Base-by-base conservation (phyloP, 2,797 vertebrate species). In the Linurgus olivaceus region DNA sequence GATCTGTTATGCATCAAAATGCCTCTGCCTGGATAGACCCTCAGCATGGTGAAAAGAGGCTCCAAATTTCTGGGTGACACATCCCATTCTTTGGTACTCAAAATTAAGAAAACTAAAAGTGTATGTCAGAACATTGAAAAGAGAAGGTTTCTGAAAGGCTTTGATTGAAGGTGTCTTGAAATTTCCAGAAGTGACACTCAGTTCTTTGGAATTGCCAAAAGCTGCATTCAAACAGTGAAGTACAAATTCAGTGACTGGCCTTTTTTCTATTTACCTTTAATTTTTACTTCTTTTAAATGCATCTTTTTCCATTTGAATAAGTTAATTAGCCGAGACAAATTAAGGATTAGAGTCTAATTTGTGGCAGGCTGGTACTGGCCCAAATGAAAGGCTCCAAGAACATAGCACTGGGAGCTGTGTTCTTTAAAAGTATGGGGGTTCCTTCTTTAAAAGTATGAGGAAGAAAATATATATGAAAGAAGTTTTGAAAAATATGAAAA, bases 361-460 rank as follows among this genome's bases (percentile, higher is more conserved):
- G 28, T 80, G 31, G 6, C 17, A 71, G 65, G 6, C 8, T 67
- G 7, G 1, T 45, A n/a, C 16, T 68, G 24, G 50, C 10, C 23
- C 28, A 66, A 77, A 57, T 3, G 6, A 71, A 40, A 59, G 0
- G 21, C 47, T 71, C 4, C 28, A 52, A 47, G 18, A 2, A 33
- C 1, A 9, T 40, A 28, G 7, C 0, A 0, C 1, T 44, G 18
- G 15, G 15, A 88, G 7, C 7, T 47, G 3, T 47, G 47, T 17
- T 50, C 48, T 50, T 28, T 50, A 50, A 50, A 25, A 25, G 47
- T 47, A 47, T 47, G 48, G 18, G 16, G 4, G 0, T 37, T 77
- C 15, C 9, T 7, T 29, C 8, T 16, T 85, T 66, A 31, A 68
- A 79, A 62, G 21, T 40, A 47, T 33, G 4, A 48, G 7, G 11